Evolutionary conservation across 2,113 vertebrate species (phyloP).

Genomic region (Abramis brama): DNA sequence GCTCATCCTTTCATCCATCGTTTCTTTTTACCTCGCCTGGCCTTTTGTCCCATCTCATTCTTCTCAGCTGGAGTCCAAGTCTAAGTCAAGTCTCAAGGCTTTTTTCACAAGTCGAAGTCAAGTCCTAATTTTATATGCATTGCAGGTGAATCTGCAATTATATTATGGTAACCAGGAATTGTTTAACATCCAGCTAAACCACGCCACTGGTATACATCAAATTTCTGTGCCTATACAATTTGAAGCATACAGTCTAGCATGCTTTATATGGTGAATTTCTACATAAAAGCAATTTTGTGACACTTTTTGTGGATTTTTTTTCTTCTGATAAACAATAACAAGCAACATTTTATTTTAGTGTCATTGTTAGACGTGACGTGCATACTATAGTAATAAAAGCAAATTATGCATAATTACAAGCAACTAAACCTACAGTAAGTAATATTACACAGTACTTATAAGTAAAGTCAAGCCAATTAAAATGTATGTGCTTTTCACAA

Average conservation of each 20-base stretch:
- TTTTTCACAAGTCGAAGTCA: constrained; percentile 13
- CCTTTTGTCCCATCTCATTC: constrained; percentile 60
- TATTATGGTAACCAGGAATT: background rate
- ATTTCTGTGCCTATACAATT: background rate
- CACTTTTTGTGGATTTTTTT: background rate
- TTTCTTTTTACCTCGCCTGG: constrained; percentile 54
- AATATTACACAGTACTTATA: too few relatives aligned
- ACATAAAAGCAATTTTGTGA: background rate
- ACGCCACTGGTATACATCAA: background rate
- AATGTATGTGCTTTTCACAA: too few relatives aligned
- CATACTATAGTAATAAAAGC: background rate
- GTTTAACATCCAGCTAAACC: background rate
- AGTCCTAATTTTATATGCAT: background rate
- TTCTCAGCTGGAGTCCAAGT: constrained; percentile 14
- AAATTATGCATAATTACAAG: constrained; percentile 7
- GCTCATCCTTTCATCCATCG: constrained; percentile 68
- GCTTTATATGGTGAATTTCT: background rate
- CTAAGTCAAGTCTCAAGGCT: background rate
- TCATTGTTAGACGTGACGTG: background rate
- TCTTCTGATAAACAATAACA: background rate
- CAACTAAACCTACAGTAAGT: background rate
- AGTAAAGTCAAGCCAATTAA: too few relatives aligned
- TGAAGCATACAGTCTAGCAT: background rate
- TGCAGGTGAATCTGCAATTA: background rate
- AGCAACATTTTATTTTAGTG: background rate